Conservation (phyloP, 92 coral and sea anemone species). For the Palythoa grandiflora region DNA sequence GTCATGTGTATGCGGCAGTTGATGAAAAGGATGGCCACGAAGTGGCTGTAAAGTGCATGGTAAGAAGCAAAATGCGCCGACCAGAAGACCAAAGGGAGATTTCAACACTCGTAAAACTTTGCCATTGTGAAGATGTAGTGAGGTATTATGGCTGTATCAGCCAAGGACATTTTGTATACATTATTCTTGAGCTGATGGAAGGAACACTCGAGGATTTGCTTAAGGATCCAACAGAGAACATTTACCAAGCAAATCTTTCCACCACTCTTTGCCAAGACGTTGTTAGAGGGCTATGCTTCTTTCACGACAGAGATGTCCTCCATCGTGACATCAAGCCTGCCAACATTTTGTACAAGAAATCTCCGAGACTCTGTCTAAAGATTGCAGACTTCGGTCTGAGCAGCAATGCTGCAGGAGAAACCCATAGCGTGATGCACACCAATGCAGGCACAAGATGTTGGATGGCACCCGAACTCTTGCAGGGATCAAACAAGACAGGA, state of each 20-base stretch:
- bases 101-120: not conserved
- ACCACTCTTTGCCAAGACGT: slow-evolving; percentile 20
- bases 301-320: slow-evolving; percentile 28
- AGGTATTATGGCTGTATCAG: slow-evolving; percentile 5
- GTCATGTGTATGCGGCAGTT: slow-evolving; percentile 34
- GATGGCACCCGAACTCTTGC: slow-evolving; percentile 48
- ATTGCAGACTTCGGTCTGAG: slow-evolving; percentile 50
- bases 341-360: slow-evolving; percentile 15
- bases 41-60: slow-evolving; percentile 46
- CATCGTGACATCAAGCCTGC: slow-evolving; percentile 53
- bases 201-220: slow-evolving; percentile 19
- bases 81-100: slow-evolving; percentile 44
- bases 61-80: slow-evolving; percentile 10
- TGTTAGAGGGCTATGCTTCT: slow-evolving; percentile 25
- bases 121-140: slow-evolving; percentile 33
- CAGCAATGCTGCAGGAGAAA: not conserved
- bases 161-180: not conserved
- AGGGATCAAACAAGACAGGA: not conserved
- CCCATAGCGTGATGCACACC: slow-evolving; percentile 24
- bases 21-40: slow-evolving; percentile 25
- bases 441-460: slow-evolving; percentile 44
- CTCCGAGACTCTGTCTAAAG: slow-evolving; percentile 26
- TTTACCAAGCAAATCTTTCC: not conserved
- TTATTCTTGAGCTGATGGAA: slow-evolving; percentile 41
- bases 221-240: not conserved